These are phyloP conservation scores for Tipula helvola DNA, from an alignment of 2,888 invertebrate genomes.

Conservation along the genomic window DNA sequence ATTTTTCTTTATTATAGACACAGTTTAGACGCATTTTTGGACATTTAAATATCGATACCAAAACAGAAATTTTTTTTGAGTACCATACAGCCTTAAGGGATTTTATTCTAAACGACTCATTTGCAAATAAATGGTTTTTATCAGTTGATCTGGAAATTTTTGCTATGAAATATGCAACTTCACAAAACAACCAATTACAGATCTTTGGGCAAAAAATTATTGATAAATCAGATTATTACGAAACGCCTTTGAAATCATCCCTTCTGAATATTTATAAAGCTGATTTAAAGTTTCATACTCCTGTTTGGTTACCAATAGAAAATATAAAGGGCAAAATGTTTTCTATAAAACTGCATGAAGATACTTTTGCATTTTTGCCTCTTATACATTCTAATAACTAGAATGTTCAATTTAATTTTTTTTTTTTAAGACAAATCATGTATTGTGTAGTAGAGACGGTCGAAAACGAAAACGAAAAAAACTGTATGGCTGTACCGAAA, in stretches of 20 bases:
- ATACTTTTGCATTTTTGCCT: not conserved
- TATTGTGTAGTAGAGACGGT: too few relatives aligned
- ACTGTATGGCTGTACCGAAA: too few relatives aligned
- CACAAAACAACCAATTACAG: too few relatives aligned
- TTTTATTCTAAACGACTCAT: not conserved
- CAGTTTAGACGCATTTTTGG: too few relatives aligned
- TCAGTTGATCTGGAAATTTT: not conserved
- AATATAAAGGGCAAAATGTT: not conserved
- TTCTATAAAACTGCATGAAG: not conserved
- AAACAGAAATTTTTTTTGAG: too few relatives aligned
- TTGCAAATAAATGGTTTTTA: not conserved
- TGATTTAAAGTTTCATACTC: not conserved
- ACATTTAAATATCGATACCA: too few relatives aligned
- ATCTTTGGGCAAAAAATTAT: too few relatives aligned
- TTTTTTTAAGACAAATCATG: too few relatives aligned
- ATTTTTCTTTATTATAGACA: too few relatives aligned
- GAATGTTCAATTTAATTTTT: too few relatives aligned
- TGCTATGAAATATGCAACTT: not conserved
- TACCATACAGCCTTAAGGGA: not conserved
- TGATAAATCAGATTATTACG: too few relatives aligned
- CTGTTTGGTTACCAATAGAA: not conserved
- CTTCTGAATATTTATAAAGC: not conserved
- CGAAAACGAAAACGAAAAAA: too few relatives aligned
- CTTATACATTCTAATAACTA: not conserved
- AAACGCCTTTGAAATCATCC: not conserved